Percentiles rank a stretch among this genome's conserved stretches.
Conservation (phyloP, 1,140 invertebrate genomes). For the Drosophila kurseongensis region DNA sequence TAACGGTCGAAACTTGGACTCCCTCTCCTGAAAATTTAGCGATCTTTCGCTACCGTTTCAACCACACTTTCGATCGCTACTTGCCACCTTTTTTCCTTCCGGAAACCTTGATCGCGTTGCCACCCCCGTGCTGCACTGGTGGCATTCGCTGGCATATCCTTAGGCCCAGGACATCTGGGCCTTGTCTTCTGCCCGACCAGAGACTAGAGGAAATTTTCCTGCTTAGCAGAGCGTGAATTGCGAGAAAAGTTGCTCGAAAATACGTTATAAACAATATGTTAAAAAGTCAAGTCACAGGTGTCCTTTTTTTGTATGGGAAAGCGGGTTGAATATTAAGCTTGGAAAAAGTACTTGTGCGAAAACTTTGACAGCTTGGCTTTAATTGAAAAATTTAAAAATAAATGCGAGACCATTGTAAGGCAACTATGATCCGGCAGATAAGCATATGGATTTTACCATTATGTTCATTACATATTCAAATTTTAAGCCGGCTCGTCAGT, state of each 20-base stretch:
- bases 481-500: constrained; percentile 58
- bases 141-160: constrained; percentile 20
- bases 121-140: constrained; percentile 39
- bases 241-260: constrained; percentile 62
- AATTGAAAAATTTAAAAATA: constrained; percentile 40
- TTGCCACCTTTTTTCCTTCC: constrained; percentile 25
- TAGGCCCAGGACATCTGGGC: constrained; percentile 42
- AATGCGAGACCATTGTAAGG: constrained; percentile 20
- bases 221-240: constrained; percentile 55
- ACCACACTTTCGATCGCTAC: constrained; percentile 33
- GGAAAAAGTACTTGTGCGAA: neutral
- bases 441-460: constrained; percentile 23
- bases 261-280: constrained; percentile 72
- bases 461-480: constrained; percentile 64
- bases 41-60: constrained; percentile 27
- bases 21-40: constrained; percentile 15
- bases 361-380: constrained; percentile 18
- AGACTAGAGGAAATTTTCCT: constrained; percentile 31
- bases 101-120: constrained; percentile 25
- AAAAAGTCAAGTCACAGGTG: constrained; percentile 64
- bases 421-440: constrained; percentile 31
- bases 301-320: neutral
- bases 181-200: constrained; percentile 46
- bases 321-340: constrained; percentile 11
- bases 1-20: constrained; percentile 25